A percentile compares a stretch with the other conserved stretches of the same genome.
Conservation (phyloP, 1,140 invertebrate genomes). For the Helicoverpa armigera region DNA sequence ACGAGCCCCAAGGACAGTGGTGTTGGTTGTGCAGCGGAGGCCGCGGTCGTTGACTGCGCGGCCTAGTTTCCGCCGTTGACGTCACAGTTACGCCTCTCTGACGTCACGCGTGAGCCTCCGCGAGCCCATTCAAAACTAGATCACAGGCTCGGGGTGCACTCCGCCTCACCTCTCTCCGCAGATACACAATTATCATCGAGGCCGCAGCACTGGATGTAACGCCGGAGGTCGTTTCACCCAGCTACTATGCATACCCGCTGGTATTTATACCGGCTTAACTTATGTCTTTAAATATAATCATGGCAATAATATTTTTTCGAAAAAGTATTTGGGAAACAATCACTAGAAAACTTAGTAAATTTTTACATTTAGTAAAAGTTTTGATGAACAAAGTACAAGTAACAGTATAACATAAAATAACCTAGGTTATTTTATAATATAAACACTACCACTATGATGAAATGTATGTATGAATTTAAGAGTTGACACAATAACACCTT, state of each 20-base stretch:
- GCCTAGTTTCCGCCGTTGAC: constrained; percentile 78
- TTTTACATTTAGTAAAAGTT: no score
- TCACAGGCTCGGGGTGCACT: constrained; percentile 69
- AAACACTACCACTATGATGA: no score
- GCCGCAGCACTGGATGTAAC: constrained; percentile 59
- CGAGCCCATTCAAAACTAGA: constrained; percentile 83
- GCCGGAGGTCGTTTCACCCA: constrained; percentile 74
- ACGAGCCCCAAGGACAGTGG: constrained; percentile 47
- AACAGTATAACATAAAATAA: no score
- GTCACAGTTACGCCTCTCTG: constrained; percentile 81
- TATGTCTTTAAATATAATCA: constrained; percentile 50
- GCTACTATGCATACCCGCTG: constrained; percentile 45
- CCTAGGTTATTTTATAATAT: no score
- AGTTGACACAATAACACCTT: no score
- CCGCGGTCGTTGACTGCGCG: constrained; percentile 75
- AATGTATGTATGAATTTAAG: no score
- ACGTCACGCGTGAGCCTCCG: constrained; percentile 78
- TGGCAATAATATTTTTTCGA: neutral
- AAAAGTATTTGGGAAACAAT: neutral
- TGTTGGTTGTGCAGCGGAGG: constrained; percentile 68
- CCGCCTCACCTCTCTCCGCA: constrained; percentile 59
- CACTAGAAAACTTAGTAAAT: no score
- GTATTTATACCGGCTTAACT: constrained; percentile 49
- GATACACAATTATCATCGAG: constrained; percentile 66
- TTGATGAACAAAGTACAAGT: no score